Conservation (phyloP, 2,113 vertebrate species). For the Chlamydotis undulata region DNA sequence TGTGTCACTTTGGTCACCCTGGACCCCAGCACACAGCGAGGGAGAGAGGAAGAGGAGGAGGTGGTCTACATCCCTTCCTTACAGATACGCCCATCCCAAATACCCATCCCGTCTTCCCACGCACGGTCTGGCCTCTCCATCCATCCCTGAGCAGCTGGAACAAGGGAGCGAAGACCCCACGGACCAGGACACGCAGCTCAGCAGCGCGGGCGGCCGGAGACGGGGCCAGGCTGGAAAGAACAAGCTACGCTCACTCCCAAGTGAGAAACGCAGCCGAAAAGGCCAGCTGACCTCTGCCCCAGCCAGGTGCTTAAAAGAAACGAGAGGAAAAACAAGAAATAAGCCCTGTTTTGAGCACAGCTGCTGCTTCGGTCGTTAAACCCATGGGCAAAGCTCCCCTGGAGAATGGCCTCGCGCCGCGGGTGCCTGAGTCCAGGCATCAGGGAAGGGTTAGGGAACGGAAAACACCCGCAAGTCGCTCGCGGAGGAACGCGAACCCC, state of each 20-base stretch:
- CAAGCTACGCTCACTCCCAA: neutral
- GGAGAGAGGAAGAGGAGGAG: neutral
- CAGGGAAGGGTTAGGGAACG: neutral
- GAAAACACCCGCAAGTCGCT: neutral
- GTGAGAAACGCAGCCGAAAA: neutral
- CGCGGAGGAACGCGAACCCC: neutral
- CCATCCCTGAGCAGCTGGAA: neutral
- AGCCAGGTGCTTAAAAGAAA: constrained; percentile 11
- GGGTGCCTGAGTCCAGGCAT: neutral
- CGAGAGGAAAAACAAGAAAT: neutral
- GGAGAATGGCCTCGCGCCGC: neutral
- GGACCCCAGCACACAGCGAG: neutral
- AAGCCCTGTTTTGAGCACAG: neutral
- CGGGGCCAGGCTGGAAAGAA: neutral
- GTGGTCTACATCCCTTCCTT: neutral
- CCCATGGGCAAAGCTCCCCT: neutral
- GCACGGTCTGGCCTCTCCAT: neutral
- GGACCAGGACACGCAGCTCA: neutral
- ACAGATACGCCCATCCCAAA: neutral
- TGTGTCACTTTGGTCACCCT: neutral
- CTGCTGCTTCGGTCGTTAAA: neutral
- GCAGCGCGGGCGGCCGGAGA: neutral
- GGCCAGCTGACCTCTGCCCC: neutral
- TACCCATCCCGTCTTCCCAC: neutral
- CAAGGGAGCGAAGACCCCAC: rapidly evolving